Evolutionary conservation across 2,797 vertebrate species (phyloP).

Genomic region (Sciaenops ocellatus): DNA sequence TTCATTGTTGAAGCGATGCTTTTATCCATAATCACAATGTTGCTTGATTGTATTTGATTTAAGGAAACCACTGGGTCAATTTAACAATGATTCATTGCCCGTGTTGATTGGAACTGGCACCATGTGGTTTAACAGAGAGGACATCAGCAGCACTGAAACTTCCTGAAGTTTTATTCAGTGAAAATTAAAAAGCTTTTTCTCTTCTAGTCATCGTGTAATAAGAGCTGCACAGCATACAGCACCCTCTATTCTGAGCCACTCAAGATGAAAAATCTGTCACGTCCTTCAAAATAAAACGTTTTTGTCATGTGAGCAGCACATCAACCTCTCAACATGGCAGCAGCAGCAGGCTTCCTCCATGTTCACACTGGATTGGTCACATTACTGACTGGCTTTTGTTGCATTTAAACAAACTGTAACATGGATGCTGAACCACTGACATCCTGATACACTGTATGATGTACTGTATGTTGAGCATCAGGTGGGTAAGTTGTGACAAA

Average conservation of each 20-base stretch:
- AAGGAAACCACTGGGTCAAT: background rate
- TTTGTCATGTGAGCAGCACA: background rate
- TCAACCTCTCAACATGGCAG: background rate
- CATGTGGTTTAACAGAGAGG: background rate
- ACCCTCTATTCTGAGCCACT: no score
- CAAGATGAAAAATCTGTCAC: background rate
- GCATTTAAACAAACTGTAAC: background rate
- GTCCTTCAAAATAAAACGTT: background rate
- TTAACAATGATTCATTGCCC: background rate
- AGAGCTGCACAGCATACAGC: background rate
- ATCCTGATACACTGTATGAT: no score
- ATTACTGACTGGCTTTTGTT: background rate
- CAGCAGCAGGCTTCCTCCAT: conserved; percentile 11
- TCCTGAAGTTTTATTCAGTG: no score
- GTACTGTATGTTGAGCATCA: no score
- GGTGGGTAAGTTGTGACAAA: background rate
- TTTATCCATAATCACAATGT: background rate
- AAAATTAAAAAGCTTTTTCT: no score
- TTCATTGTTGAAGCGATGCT: background rate
- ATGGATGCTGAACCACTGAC: background rate
- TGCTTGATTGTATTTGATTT: background rate
- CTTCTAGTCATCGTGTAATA: background rate
- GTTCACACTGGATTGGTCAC: conserved; percentile 1
- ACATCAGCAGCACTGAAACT: background rate
- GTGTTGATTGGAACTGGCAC: no score